These are phyloP conservation scores for Meliscaeva auricollis DNA, from an alignment of 2,888 invertebrate species.

Conservation along the genomic window DNA sequence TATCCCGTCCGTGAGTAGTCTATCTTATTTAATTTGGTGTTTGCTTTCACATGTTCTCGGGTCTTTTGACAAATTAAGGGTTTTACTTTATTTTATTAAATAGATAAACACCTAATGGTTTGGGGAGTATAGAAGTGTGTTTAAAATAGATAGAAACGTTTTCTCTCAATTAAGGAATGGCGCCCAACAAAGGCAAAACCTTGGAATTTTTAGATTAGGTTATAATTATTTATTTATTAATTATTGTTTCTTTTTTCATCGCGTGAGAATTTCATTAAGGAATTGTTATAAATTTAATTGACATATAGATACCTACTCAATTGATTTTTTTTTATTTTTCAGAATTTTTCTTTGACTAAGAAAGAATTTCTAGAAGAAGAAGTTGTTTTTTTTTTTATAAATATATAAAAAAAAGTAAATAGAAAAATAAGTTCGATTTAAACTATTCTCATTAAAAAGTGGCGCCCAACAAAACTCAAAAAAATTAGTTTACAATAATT, in stretches of 20 bases:
- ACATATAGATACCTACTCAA: too few species aligned
- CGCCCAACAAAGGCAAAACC: background rate
- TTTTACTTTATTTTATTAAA: slow-evolving; percentile 20
- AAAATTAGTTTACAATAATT: too few species aligned
- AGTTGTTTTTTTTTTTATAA: too few species aligned
- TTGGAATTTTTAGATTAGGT: background rate
- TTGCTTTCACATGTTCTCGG: slow-evolving; percentile 16
- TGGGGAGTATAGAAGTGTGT: background rate
- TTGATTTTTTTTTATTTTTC: too few species aligned
- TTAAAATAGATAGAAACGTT: background rate
- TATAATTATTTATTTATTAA: background rate
- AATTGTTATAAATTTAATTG: too few species aligned
- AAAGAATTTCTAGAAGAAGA: too few species aligned
- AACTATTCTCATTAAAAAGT: background rate
- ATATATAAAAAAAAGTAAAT: too few species aligned
- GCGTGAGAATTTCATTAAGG: too few species aligned
- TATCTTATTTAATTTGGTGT: background rate
- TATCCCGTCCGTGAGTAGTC: background rate
- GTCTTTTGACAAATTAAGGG: slow-evolving; percentile 49
- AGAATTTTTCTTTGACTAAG: too few species aligned
- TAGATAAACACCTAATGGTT: slow-evolving; percentile 18
- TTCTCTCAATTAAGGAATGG: background rate
- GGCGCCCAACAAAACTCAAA: slow-evolving; percentile 11
- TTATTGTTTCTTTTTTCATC: background rate
- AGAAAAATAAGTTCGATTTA: too few species aligned